Conservation (phyloP, 2,888 invertebrate species). For the Vanessa cardui region DNA sequence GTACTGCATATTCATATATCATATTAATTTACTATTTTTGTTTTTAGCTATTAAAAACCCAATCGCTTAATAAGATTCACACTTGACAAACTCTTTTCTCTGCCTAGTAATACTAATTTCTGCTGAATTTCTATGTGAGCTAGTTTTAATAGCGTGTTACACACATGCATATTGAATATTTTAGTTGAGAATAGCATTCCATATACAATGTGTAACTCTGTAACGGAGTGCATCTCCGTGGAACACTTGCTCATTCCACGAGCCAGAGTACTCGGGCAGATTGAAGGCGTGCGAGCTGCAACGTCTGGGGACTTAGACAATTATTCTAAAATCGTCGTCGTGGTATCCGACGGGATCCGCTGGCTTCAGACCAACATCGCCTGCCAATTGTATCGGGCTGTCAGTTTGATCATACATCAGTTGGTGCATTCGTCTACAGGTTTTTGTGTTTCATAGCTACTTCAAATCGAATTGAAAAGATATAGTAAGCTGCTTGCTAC, state of each 20-base stretch:
- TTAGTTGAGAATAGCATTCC: background rate
- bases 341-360: conserved; percentile 1
- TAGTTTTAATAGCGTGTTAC: background rate
- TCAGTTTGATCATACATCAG: too few species aligned
- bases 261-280: conserved; percentile 16
- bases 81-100: too few species aligned
- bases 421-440: too few species aligned
- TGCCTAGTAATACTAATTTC: background rate
- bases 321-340: conserved; percentile 22
- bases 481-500: too few species aligned
- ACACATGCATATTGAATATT: background rate
- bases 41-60: too few species aligned
- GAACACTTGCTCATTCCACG: conserved; percentile 4
- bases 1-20: too few species aligned
- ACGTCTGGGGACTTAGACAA: conserved; percentile 21
- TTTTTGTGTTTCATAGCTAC: too few species aligned
- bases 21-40: too few species aligned
- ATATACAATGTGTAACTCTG: background rate
- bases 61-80: too few species aligned
- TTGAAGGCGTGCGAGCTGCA: conserved; percentile 5
- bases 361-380: background rate
- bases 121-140: background rate
- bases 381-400: too few species aligned
- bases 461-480: too few species aligned
- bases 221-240: background rate